Base-by-base conservation (phyloP, 2,888 invertebrate genomes). In the Leptopilina drosophilae region DNA sequence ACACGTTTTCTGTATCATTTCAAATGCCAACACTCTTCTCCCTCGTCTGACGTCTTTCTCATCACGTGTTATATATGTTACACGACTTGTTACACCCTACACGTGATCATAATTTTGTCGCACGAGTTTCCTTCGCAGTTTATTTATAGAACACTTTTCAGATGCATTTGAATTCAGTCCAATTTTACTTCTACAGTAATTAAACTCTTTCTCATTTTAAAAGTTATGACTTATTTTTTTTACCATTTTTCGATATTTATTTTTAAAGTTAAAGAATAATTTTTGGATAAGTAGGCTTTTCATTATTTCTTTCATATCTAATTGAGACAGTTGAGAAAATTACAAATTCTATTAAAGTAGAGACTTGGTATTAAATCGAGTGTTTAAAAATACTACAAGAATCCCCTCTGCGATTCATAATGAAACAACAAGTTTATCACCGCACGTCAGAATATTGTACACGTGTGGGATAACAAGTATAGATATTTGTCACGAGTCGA, bases 61-160 rank as follows among this genome's bases (percentile, higher is more conserved):
- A 86, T 89, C 89, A 89, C 89, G 89, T 88, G 88, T 88, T 20
- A 78, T 8, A 42, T 82, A 75, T 84, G 83, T 76, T 77, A 82
- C 83, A 84, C 85, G 84, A 82, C 77, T 86, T 84, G 83, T 87
- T 85, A 86, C 86, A 85, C 84, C 86, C 86, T 85, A 89, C 90
- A 90, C 90, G 90, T 90, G 90, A 90, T 88, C 69, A 80, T 56
- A 33, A 42, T 62, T 77, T 79, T 78, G 76, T 76, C 77, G 76
- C 76, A 65, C 77, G 62, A 76, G 80, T 69, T 80, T 67, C 69
- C 59, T 76, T 26, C n/a, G 49, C 64, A 59, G 15, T 69, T 77
- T 64, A 65, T 77, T 73, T 73, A 73, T 73, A 73, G 73, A 56
- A 53, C 12, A 33, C 8, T 53, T 14, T 26, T 26, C 20, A 69